These are phyloP conservation scores for Orgyia antiqua DNA, from an alignment of 2,888 invertebrate genomes.

Conservation along the genomic window DNA sequence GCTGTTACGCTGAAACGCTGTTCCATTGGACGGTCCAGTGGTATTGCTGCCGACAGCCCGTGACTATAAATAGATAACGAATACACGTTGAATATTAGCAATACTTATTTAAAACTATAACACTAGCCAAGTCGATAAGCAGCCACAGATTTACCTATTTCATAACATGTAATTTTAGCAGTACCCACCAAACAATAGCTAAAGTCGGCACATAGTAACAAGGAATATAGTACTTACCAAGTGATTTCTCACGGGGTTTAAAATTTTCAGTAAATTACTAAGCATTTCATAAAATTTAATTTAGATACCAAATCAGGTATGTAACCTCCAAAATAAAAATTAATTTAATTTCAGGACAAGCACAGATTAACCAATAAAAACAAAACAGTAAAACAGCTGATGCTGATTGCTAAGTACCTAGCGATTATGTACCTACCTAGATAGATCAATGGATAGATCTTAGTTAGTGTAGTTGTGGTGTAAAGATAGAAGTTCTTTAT, in stretches of 20 bases:
- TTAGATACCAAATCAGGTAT: too few species aligned
- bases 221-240: slow-evolving; percentile 35
- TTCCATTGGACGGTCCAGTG: slow-evolving; percentile 24
- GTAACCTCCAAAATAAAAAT: too few species aligned
- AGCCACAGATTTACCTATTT: too few species aligned
- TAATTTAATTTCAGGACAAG: too few species aligned
- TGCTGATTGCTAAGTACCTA: too few species aligned
- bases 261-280: slow-evolving; percentile 47
- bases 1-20: slow-evolving; percentile 49
- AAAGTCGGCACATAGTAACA: not conserved
- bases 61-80: slow-evolving; percentile 24
- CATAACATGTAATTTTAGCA: not conserved
- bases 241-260: slow-evolving; percentile 49
- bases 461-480: too few species aligned
- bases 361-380: too few species aligned
- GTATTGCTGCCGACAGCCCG: slow-evolving; percentile 30
- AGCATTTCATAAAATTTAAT: too few species aligned
- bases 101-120: not conserved
- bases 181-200: not conserved
- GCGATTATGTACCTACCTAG: too few species aligned
- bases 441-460: too few species aligned
- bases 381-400: too few species aligned
- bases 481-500: too few species aligned
- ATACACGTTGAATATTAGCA: slow-evolving; percentile 1
- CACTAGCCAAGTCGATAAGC: not conserved